Evolutionary conservation across 2,113 vertebrate species (phyloP), one percentile per base, ranked within the genome.

Genomic region (Psittacus erithacus): DNA sequence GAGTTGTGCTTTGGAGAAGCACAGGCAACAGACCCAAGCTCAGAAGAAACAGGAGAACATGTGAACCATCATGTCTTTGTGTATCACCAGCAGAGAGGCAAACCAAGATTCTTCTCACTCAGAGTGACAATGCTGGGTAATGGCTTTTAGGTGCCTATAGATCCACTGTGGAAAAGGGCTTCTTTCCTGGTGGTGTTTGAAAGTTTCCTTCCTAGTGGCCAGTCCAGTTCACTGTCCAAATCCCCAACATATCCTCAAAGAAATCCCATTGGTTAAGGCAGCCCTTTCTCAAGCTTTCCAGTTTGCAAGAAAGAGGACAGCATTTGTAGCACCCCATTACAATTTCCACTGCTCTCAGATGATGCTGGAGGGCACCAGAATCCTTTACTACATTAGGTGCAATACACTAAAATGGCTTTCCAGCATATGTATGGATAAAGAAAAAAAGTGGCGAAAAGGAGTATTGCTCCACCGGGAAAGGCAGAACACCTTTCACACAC

Each of bases 51-150:
- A 15, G 13, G 8, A 82, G 53, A 70, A 78, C 28, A 64, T 1
- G 0, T 4, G 5, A 41, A 11, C 46, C 33, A 20, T 33, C 3
- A 0, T 13, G 24, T 49, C 33, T 38, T 31, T 55, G 27, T 9
- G 7, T 33, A 67, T 46, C 52, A 57, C 74, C 64, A 71, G 38
- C 52, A 1, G 24, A 62, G 20, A 73, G 33, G 64, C 24, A 86
- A 89, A 76, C 17, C 23, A 57, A 70, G 33, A 9, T 12, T 28
- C 27, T 80, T 8, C 59, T 64, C 19, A 25, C 44, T 46, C 33
- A 20, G 39, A 38, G 7, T 38, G n/a, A 44, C 31, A 79, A 12
- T 29, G 43, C 20, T 44, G 20, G 27, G 23, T 33, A 35, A 62
- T 1, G 3, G 4, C 15, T 86, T 44, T 67, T 27, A 49, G 41